These are phyloP conservation scores for Teleopsis dalmanni DNA, from an alignment of 1,140 invertebrate genomes.

Conservation along the genomic window DNA sequence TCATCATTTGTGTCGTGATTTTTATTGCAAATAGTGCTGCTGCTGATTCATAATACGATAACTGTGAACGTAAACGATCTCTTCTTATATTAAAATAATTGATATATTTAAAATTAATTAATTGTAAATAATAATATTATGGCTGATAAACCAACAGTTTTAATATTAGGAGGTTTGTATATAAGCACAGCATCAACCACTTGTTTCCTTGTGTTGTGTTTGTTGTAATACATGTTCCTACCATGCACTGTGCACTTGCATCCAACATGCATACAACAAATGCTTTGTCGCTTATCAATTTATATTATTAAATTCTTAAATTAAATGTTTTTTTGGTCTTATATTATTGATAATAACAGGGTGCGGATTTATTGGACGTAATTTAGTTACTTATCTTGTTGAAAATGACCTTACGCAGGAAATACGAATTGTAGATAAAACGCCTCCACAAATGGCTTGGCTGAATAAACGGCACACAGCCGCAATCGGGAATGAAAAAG, in stretches of 20 bases:
- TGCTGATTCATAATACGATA: too few species aligned
- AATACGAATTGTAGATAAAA: slow-evolving; percentile 82
- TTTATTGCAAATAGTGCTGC: too few species aligned
- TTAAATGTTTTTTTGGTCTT: too few species aligned
- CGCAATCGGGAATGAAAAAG: slow-evolving; percentile 61
- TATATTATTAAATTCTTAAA: too few species aligned
- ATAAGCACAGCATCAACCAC: not conserved
- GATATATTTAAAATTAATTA: not conserved
- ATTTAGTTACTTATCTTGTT: slow-evolving; percentile 75
- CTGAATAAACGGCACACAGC: slow-evolving; percentile 66
- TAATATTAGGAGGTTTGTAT: slow-evolving; percentile 42
- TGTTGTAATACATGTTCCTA: not conserved
- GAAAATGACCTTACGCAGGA: slow-evolving; percentile 66
- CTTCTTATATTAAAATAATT: not conserved
- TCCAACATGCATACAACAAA: too few species aligned
- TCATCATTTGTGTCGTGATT: too few species aligned
- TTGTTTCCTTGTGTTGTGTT: not conserved
- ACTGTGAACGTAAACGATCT: too few species aligned
- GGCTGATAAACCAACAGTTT: slow-evolving; percentile 39
- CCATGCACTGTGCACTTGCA: too few species aligned
- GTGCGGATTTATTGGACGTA: slow-evolving; percentile 86
- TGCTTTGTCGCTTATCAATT: too few species aligned
- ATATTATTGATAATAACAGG: slow-evolving; percentile 51
- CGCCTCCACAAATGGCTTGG: slow-evolving; percentile 85
- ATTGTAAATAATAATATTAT: slow-evolving; percentile 12